Evolutionary conservation across 2,888 invertebrate genomes (phyloP), one percentile per base, ranked within the genome.

Genomic region (Drosophila mettleri): DNA sequence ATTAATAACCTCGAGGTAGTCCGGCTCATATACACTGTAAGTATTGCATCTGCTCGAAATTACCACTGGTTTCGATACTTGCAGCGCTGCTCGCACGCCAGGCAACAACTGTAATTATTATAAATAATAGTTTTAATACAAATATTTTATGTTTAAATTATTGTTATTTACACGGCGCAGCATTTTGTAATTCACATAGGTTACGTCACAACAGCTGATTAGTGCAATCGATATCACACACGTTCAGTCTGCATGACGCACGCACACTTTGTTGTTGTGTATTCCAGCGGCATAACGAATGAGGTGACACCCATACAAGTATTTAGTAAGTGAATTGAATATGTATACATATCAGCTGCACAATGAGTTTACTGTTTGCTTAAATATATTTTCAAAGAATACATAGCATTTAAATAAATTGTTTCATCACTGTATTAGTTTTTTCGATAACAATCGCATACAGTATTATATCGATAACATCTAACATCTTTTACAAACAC

Each of bases 1-100:
- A 16, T 18, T 53, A 58, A 24, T 93, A 18, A 96, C 96, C 91
- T 95, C 94, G 68, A 96, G 93, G 91, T 96, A 96, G 90, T 95
- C 95, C 0, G 96, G 96, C 90, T 95, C 95, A 89, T 95, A 95
- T 74, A 94, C 75, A 58, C 86, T 85, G 53, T 71, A 60, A 9
- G 74, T 78, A 52, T 43, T 75, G 5, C 7, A 53, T 29, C 77
- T 60, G 16, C 31, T 55, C 7, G 49, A 1, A 5, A 55, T 43
- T 1, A 39, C n/a, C 6, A 61, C 24, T 3, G 69, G 36, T 18
- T 24, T 68, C 9, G 69, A 51, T 51, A 61, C 18, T 22, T 69
- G 71, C 12, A 72, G 49, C 4, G 71, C 24, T 16, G 62, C 22
- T 2, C 74, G 72, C 29, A 70, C 34, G 22, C 59, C 33, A 1